phyloP scores from a whole-genome alignment of 2,113 vertebrate species.

The Toxotes chatareus region DNA sequence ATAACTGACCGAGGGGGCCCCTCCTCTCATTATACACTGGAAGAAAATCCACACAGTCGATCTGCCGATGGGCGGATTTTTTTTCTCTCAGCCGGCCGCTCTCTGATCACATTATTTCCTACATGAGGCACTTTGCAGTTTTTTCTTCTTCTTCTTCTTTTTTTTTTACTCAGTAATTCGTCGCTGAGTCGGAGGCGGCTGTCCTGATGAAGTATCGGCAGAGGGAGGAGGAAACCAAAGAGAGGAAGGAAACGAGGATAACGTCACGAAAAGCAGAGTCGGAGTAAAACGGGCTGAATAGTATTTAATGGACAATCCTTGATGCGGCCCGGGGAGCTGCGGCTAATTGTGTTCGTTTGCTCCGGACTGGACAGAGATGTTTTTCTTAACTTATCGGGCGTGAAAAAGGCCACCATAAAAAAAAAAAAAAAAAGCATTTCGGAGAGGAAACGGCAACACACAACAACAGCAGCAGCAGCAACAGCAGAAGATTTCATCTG shows the following conservation, averaged over 20 bases:
- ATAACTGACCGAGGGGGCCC: constrained; percentile 22
- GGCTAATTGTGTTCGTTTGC: constrained; percentile 29
- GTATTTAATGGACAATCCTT: constrained; percentile 67
- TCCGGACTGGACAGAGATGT: constrained; percentile 47
- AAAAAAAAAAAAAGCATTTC: neutral
- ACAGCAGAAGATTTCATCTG: constrained; percentile 64
- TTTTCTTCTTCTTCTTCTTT: neutral
- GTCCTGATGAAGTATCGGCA: constrained; percentile 66
- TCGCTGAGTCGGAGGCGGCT: constrained; percentile 50
- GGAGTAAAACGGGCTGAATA: constrained; percentile 66
- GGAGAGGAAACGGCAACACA: constrained; percentile 58
- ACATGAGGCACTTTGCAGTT: constrained; percentile 23
- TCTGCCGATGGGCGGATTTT: constrained; percentile 39
- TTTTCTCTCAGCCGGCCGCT: neutral
- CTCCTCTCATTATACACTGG: constrained; percentile 13
- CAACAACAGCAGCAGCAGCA: constrained; percentile 42
- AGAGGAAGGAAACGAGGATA: constrained; percentile 80
- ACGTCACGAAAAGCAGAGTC: constrained; percentile 77
- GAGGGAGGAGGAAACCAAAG: constrained; percentile 76
- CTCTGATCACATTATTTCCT: neutral
- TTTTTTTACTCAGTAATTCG: constrained; percentile 48
- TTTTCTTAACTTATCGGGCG: constrained; percentile 42
- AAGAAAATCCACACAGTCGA: neutral
- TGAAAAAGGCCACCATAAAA: constrained; percentile 41
- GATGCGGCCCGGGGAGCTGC: constrained; percentile 52